A percentile compares a stretch with the other conserved stretches of the same genome.
phyloP scores from a whole-genome alignment of 2,888 invertebrate genomes.

The Boloria selene region DNA sequence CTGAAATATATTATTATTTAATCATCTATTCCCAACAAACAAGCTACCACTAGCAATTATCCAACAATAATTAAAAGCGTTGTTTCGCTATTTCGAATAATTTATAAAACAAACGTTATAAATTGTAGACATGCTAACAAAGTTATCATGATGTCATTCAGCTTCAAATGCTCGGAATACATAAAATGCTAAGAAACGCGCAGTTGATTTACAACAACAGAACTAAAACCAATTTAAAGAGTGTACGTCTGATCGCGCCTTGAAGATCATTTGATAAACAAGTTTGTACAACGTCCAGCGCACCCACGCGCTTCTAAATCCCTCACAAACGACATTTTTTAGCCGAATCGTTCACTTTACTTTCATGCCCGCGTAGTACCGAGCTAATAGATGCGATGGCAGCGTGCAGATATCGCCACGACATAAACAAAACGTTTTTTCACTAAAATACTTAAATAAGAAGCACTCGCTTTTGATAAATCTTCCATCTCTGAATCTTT shows the following conservation, averaged over 20 bases:
- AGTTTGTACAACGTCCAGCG: constrained; percentile 45
- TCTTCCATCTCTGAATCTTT: constrained; percentile 50
- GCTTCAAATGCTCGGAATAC: constrained; percentile 22
- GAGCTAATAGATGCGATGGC: constrained; percentile 56
- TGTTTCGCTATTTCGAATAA: constrained; percentile 21
- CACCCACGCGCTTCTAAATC: constrained; percentile 56
- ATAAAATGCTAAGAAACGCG: constrained; percentile 25
- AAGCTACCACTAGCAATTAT: neutral
- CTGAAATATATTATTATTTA: neutral
- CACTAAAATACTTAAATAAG: constrained; percentile 48
- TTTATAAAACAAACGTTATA: constrained; percentile 18
- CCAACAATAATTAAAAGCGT: constrained; percentile 6
- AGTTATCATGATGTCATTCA: constrained; percentile 29
- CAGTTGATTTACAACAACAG: constrained; percentile 23
- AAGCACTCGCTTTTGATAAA: constrained; percentile 53
- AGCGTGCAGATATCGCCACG: constrained; percentile 36
- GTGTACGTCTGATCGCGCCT: constrained; percentile 23
- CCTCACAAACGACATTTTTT: constrained; percentile 59
- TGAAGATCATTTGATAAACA: constrained; percentile 46
- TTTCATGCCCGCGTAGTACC: constrained; percentile 63
- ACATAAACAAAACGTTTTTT: constrained; percentile 23
- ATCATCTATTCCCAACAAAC: neutral
- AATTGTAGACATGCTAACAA: constrained; percentile 24
- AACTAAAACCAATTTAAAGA: constrained; percentile 22
- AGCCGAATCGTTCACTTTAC: constrained; percentile 58